Evolutionary conservation across 2,888 invertebrate genomes (phyloP).

Genomic region (Ametastegia equiseti): DNA sequence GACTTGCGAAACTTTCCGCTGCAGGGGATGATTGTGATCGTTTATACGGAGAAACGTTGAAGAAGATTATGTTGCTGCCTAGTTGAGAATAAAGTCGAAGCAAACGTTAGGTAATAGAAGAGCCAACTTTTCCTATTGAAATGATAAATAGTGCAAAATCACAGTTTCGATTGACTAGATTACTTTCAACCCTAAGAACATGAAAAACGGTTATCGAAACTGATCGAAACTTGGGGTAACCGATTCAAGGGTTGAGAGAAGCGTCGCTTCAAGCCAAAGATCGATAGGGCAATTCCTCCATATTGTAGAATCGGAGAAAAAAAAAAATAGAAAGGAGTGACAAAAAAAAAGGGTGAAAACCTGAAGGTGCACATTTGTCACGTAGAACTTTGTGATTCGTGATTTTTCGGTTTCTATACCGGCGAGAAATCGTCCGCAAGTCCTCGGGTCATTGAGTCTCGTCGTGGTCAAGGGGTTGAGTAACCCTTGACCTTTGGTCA

Average conservation of each 20-base stretch:
- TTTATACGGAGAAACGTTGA: neutral
- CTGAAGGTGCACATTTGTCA: slow-evolving; percentile 2
- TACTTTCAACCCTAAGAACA: no score
- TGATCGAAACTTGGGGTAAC: no score
- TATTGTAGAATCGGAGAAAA: neutral
- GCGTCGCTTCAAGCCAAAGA: neutral
- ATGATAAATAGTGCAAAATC: neutral
- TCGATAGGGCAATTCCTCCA: neutral
- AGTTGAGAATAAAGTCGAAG: neutral
- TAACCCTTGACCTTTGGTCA: slow-evolving; percentile 39
- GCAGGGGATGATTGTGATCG: neutral
- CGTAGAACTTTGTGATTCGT: slow-evolving; percentile 17
- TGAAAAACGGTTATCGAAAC: no score
- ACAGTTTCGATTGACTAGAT: no score
- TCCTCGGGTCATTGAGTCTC: slow-evolving; percentile 36
- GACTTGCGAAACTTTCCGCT: neutral
- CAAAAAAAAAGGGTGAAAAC: neutral
- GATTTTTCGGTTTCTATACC: slow-evolving; percentile 22
- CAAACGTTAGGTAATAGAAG: neutral
- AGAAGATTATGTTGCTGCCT: neutral
- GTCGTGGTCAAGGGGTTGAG: slow-evolving; percentile 34
- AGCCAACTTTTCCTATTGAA: neutral
- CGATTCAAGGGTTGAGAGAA: neutral
- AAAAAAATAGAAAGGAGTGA: neutral
- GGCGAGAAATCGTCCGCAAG: slow-evolving; percentile 38